Evolutionary conservation across 2,797 vertebrate species (phyloP).

Genomic region (Simalia tracyae): DNA sequence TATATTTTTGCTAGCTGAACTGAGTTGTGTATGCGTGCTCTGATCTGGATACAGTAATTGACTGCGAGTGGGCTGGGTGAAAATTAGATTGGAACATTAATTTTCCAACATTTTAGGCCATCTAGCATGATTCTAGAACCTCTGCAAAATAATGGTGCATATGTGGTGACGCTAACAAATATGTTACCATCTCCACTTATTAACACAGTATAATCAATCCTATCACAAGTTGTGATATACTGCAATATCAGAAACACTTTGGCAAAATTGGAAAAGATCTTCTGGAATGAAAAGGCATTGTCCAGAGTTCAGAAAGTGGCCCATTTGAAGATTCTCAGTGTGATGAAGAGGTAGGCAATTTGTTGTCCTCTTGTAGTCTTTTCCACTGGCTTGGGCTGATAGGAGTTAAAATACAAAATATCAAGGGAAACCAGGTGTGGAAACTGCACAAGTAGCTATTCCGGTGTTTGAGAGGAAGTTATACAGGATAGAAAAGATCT

Average conservation of each 20-base stretch:
- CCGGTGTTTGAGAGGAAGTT: background rate
- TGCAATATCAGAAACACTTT: background rate
- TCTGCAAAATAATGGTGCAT: background rate
- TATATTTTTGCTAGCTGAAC: background rate
- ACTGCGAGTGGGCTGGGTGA: background rate
- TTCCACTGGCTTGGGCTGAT: background rate
- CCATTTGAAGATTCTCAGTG: background rate
- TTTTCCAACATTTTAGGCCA: background rate
- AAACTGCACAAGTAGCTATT: background rate
- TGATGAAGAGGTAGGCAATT: background rate
- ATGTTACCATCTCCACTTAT: background rate
- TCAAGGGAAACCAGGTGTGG: background rate
- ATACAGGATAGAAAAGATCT: too few species aligned
- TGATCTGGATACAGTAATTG: background rate
- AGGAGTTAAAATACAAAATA: background rate
- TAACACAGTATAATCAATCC: background rate
- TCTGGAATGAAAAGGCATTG: background rate
- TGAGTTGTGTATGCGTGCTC: background rate
- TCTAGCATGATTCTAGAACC: background rate
- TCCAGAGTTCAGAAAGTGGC: background rate
- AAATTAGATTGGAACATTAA: background rate
- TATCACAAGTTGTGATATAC: background rate
- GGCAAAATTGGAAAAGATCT: background rate
- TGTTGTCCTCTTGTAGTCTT: background rate
- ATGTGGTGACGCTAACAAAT: background rate